A percentile compares a stretch with the other conserved stretches of the same genome.
Evolutionary conservation across 2,797 vertebrate species (phyloP).

Genomic region (Gallinago solitaria): DNA sequence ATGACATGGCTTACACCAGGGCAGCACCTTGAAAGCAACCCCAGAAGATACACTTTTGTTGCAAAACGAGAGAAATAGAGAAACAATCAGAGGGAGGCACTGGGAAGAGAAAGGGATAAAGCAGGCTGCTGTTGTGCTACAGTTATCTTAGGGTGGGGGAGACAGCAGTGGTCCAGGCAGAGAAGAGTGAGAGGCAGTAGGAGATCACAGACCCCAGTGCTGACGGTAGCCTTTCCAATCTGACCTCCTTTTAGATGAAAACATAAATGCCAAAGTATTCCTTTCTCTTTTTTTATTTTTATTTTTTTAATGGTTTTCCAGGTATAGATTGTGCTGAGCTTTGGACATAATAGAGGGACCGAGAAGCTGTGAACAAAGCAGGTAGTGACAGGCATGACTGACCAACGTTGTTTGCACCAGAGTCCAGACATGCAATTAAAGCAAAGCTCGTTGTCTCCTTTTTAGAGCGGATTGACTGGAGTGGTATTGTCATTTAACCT

Average conservation of each 20-base stretch:
- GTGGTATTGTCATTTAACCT: background rate
- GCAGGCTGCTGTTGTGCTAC: background rate
- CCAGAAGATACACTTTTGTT: background rate
- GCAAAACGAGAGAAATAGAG: background rate
- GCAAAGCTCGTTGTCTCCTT: background rate
- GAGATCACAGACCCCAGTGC: background rate
- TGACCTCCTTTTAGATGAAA: background rate
- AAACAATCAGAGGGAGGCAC: background rate
- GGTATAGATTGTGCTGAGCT: background rate
- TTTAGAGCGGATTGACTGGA: background rate
- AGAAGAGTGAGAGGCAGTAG: background rate
- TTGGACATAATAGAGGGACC: background rate
- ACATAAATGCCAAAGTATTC: background rate
- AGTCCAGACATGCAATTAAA: background rate
- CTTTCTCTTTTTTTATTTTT: background rate
- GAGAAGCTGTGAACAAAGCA: background rate
- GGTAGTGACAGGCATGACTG: background rate
- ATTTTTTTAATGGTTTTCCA: background rate
- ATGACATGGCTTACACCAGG: background rate
- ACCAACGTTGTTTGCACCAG: background rate
- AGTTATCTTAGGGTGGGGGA: background rate
- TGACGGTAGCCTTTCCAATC: background rate
- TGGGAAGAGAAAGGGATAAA: background rate
- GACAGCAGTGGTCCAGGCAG: background rate
- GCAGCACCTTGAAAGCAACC: background rate